Percentiles rank a stretch among this genome's conserved stretches.
These are phyloP conservation scores for Rhinoptilus africanus DNA, from an alignment of 2,113 vertebrate species.

Conservation along the genomic window DNA sequence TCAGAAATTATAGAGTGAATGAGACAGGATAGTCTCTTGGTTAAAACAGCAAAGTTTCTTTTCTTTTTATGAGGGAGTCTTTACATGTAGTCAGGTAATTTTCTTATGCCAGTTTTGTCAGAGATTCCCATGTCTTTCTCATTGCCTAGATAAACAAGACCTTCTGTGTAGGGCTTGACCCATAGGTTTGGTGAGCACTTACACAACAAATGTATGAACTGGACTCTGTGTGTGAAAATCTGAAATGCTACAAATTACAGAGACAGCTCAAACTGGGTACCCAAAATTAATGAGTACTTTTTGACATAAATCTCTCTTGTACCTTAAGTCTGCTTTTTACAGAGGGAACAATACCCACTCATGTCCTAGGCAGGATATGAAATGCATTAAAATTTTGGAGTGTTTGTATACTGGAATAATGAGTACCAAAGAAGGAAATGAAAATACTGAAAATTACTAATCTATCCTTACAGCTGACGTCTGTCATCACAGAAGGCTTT, in stretches of 20 bases:
- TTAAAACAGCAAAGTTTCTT: background rate
- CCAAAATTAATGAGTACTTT: slow-evolving; percentile 6
- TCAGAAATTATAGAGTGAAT: background rate
- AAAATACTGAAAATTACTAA: background rate
- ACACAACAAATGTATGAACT: background rate
- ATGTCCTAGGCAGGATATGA: slow-evolving; percentile 2
- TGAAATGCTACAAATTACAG: background rate
- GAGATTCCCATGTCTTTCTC: background rate
- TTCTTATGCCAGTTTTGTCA: background rate
- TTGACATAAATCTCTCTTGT: background rate
- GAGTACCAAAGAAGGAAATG: background rate
- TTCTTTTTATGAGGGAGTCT: background rate
- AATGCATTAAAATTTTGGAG: slow-evolving; percentile 34
- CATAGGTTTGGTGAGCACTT: background rate
- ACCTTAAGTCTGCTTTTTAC: background rate
- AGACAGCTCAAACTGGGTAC: background rate
- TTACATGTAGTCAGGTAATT: background rate
- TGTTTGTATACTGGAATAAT: background rate
- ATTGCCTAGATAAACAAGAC: background rate
- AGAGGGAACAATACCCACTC: background rate
- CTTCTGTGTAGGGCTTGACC: background rate
- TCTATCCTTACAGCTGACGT: background rate
- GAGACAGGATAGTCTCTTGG: background rate
- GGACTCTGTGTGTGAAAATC: background rate
- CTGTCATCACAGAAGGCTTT: background rate